These are phyloP conservation scores for Gymnoscopelus microlampas DNA, from an alignment of 2,797 vertebrate genomes.

Conservation along the genomic window DNA sequence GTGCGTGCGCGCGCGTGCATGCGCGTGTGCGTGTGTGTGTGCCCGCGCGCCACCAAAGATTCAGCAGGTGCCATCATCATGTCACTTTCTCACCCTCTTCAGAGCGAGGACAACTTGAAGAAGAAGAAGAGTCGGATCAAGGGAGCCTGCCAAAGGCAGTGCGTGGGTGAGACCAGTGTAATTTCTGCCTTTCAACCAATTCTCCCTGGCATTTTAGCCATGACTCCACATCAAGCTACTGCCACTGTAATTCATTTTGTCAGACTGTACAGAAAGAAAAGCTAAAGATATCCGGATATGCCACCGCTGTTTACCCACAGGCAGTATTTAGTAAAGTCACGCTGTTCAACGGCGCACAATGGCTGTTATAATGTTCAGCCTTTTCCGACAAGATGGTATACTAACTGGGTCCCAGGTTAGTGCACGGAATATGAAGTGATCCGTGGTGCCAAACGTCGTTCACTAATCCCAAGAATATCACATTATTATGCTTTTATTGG, in stretches of 20 bases:
- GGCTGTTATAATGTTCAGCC: background rate
- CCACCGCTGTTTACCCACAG: constrained; percentile 46
- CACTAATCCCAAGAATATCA: no score
- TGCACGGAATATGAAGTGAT: constrained; percentile 30
- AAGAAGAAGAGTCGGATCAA: constrained; percentile 62
- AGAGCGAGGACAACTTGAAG: constrained; percentile 65
- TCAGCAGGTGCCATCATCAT: constrained; percentile 79
- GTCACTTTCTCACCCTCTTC: constrained; percentile 72
- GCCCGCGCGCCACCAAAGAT: constrained; percentile 42
- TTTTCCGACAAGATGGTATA: background rate
- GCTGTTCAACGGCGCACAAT: constrained; percentile 18
- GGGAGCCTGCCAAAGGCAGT: constrained; percentile 59
- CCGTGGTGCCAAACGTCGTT: no score
- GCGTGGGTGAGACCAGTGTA: constrained; percentile 68
- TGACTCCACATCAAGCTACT: constrained; percentile 60
- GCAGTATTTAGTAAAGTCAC: constrained; percentile 34
- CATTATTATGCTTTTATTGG: no score
- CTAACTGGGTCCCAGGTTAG: background rate
- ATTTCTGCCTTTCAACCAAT: constrained; percentile 66
- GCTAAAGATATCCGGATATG: constrained; percentile 47
- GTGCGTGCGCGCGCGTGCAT: background rate
- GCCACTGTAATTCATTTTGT: constrained; percentile 63
- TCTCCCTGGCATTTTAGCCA: constrained; percentile 60
- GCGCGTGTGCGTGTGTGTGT: constrained; percentile 3
- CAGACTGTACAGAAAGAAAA: constrained; percentile 52